Base-by-base conservation (phyloP, 2,113 vertebrate genomes). In the Pogona vitticeps region DNA sequence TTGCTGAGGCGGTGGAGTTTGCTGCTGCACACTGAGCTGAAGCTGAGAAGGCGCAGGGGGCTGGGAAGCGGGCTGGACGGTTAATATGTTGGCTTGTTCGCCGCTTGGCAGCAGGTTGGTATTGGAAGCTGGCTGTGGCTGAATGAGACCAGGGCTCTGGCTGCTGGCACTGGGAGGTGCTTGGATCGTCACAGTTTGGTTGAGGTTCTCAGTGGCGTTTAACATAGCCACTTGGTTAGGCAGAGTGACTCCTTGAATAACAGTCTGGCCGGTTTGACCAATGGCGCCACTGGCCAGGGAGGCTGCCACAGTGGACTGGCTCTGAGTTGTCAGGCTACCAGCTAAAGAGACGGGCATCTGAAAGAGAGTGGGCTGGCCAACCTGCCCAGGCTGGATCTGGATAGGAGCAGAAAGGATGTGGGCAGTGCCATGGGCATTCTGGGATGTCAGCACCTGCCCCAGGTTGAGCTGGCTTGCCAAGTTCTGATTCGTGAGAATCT, bases 401-500 rank as follows among this genome's bases (percentile, higher is more conserved):
- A 98, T 98, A 90, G 97, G 95, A 0, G 96, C 98, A 0, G 98
- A 99, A 42, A 99, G 97, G 88, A 99, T 99, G 94, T 99, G 98
- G 0, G 98, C 97, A 0, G 98, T 96, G 13, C 98, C 98, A 1
- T 97, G 95, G 9, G 98, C 96, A 31, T 97, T 97, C 88, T 97
- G 98, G 0, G 98, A 98, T 0, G 98, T 94, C 86, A 99, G 88
- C 56, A 99, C 96, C 28, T 97, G 98, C 83, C 98, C 94, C 86
- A 99, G 92, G 92, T 98, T 99, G 78, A 99, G 96, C 0, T 95
- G 96, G 0, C 95, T 89, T 0, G 96, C 94, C 21, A 97, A 58
- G 95, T 98, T 98, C 92, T 98, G 98, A 93, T 98, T 97, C 92
- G 98, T 97, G 90, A 99, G 96, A 91, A 99, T 98, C 42, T 95